Evolutionary conservation across 1,140 invertebrate species (phyloP).

Genomic region (Arctopsyche grandis): DNA sequence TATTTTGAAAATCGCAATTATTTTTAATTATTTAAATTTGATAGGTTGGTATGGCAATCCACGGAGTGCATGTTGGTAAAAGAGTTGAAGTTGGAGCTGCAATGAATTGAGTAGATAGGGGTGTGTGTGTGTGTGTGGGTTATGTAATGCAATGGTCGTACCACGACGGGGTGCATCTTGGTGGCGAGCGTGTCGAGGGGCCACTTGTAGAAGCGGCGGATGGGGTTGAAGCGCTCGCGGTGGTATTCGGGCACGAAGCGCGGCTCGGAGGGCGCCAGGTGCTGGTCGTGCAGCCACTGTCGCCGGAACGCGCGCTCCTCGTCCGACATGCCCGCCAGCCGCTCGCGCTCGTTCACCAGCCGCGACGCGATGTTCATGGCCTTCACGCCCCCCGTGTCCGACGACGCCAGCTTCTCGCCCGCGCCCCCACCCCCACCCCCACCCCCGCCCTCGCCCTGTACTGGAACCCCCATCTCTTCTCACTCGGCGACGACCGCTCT

Average conservation of each 20-base stretch:
- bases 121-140: no score
- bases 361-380: constrained; percentile 81
- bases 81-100: no score
- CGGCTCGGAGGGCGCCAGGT: constrained; percentile 78
- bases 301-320: constrained; percentile 85
- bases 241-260: constrained; percentile 73
- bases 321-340: constrained; percentile 82
- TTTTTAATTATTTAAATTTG: no score
- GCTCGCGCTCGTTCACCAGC: constrained; percentile 77
- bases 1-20: no score
- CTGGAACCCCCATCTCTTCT: neutral
- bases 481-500: neutral
- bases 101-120: no score
- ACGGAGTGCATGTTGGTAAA: no score
- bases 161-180: constrained; percentile 70
- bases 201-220: constrained; percentile 77
- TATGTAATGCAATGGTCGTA: constrained; percentile 55
- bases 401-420: constrained; percentile 45
- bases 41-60: no score
- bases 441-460: neutral
- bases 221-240: constrained; percentile 77
- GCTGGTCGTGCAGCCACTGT: constrained; percentile 85
- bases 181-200: constrained; percentile 74
- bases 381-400: constrained; percentile 71
- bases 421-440: neutral